Conservation (phyloP, 2,888 invertebrate species). For the Ypsolopha scabrella region DNA sequence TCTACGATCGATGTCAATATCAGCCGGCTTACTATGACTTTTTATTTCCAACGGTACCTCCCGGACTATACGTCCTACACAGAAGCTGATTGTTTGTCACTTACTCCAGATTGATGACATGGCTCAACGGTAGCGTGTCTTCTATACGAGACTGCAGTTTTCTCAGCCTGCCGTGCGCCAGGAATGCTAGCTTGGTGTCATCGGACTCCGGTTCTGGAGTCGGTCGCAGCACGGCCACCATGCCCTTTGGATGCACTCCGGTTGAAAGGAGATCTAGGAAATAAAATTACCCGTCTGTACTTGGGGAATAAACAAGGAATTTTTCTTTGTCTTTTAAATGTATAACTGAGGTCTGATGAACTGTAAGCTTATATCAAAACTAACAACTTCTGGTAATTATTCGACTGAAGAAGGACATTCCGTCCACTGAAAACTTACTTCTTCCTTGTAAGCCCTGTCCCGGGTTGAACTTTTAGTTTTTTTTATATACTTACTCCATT, state of each 20-base stretch:
- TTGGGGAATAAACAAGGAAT: too few relatives aligned
- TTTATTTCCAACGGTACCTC: too few relatives aligned
- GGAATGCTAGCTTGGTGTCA: constrained; percentile 38
- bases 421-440: not conserved
- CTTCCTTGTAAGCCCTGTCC: too few relatives aligned
- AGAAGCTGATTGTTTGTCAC: constrained; percentile 16
- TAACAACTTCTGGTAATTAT: not conserved
- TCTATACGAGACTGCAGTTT: constrained; percentile 49
- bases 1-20: too few relatives aligned
- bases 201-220: constrained; percentile 43
- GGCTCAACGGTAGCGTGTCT: constrained; percentile 51
- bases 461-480: too few relatives aligned
- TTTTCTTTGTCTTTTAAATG: too few relatives aligned
- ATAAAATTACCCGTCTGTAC: too few relatives aligned
- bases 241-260: constrained; percentile 51
- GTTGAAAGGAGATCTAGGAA: constrained; percentile 44
- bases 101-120: constrained; percentile 63
- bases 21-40: too few relatives aligned
- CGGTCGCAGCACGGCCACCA: constrained; percentile 57
- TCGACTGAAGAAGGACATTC: not conserved
- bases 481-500: too few relatives aligned
- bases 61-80: too few relatives aligned
- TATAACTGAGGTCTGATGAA: too few relatives aligned
- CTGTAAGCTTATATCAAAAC: too few relatives aligned
- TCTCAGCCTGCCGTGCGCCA: constrained; percentile 47